Conservation (phyloP, 2,888 invertebrate species). For the Acronicta leporina region DNA sequence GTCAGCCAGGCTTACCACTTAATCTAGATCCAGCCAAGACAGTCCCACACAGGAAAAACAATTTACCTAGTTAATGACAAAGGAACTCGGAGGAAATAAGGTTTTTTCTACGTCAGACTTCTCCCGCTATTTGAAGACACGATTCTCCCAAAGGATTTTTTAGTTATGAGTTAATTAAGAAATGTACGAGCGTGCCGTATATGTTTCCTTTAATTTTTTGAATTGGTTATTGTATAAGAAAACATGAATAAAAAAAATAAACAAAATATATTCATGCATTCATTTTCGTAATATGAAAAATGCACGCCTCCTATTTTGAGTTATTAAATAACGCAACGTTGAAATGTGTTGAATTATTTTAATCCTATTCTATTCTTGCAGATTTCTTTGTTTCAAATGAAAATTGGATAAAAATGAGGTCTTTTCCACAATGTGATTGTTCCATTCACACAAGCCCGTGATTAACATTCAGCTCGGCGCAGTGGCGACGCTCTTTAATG, state of each 20-base stretch:
- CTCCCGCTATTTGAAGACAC: conserved; percentile 51
- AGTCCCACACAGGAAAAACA: conserved; percentile 74
- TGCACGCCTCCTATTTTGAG: not conserved
- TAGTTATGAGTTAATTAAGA: conserved; percentile 57
- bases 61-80: conserved; percentile 79
- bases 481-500: conserved; percentile 82
- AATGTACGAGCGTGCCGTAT: conserved; percentile 25
- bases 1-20: conserved; percentile 74
- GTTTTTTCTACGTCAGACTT: conserved; percentile 58
- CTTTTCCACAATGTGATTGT: conserved; percentile 81
- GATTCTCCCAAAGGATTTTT: conserved; percentile 46
- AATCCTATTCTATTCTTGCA: conserved; percentile 45
- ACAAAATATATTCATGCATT: conserved; percentile 10
- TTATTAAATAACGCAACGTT: conserved; percentile 19
- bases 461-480: conserved; percentile 82
- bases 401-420: conserved; percentile 72
- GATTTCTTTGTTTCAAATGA: conserved; percentile 69
- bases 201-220: conserved; percentile 27
- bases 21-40: conserved; percentile 76
- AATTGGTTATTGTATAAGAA: conserved; percentile 18
- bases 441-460: conserved; percentile 83
- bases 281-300: conserved; percentile 8
- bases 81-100: conserved; percentile 70
- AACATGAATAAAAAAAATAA: conserved; percentile 1
- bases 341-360: conserved; percentile 52